Base-by-base conservation (phyloP, 2,113 vertebrate species). In the Ictalurus punctatus region DNA sequence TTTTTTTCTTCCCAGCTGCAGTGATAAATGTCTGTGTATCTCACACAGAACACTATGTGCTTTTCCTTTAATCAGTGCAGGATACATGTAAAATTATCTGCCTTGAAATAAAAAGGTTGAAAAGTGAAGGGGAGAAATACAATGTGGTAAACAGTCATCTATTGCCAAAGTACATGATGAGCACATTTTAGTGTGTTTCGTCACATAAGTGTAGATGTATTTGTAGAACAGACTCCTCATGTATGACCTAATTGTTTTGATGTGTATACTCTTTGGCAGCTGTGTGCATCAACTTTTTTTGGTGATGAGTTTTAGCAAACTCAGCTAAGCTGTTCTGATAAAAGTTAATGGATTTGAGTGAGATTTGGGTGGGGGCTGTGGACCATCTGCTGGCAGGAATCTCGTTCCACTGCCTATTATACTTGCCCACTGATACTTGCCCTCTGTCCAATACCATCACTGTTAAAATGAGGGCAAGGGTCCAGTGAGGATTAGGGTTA, bases 11-110 rank as follows among this genome's bases (percentile, higher is more conserved):
- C 21, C 59, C 21, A 61, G 59, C 17, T 63, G 61, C 61, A 63
- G 92, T 95, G 94, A 96, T 95, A 95, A 96, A 95, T 94, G 94
- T 95, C 93, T 94, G 95, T 95, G 94, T 94, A 94, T 96, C 94
- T 93, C 89, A 91, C 92, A 95, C 92, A 94, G 94, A 95, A 95
- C 93, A 94, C 91, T 93, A 87, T 88, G 3, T 93, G 91, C 92
- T 94, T 21, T 54, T 21, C 84, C 90, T 92, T 93, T 93, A 92
- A 94, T 93, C 91, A 91, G 87, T 92, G 89, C 88, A 88, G 89
- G 92, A 93, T 92, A 91, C 91, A 92, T 92, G 93, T 94, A 88
- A 93, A 95, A 95, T 95, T 91, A 95, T 91, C 86, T 94, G 19
- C 19, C 19, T 61, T 58, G 17, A 93, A 91, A 88, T 88, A 78